These are phyloP conservation scores for Mareca penelope DNA, from an alignment of 2,797 vertebrate species.

Conservation along the genomic window DNA sequence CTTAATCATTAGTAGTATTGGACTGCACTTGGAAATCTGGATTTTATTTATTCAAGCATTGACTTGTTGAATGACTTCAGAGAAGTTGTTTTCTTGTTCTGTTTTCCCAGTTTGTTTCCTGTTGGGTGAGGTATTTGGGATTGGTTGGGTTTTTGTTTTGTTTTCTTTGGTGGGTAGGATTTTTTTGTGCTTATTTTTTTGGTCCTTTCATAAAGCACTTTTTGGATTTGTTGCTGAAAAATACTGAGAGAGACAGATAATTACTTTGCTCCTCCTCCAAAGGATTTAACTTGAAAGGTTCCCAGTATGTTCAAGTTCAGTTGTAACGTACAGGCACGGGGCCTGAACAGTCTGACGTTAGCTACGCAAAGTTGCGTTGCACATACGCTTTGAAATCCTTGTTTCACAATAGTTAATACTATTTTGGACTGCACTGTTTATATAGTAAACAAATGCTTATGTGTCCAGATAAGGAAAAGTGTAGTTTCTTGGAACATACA, in stretches of 20 bases:
- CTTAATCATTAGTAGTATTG: not conserved
- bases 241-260: not conserved
- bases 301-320: not conserved
- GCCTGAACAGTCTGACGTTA: not conserved
- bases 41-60: constrained; percentile 12
- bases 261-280: not conserved
- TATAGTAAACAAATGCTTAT: constrained; percentile 3
- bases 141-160: not conserved
- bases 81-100: not conserved
- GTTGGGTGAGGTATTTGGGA: not conserved
- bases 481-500: not conserved
- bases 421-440: not conserved
- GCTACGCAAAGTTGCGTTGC: not conserved
- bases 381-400: not conserved
- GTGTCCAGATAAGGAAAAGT: not conserved
- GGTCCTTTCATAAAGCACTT: not conserved
- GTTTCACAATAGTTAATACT: constrained; percentile 6
- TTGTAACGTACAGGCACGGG: not conserved
- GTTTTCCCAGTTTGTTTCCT: not conserved
- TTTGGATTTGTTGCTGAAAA: constrained; percentile 10
- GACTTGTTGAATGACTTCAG: not conserved
- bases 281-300: not conserved
- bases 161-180: not conserved
- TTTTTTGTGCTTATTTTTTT: not conserved
- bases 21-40: not conserved